Conservation (phyloP, 2,797 vertebrate species). For the Meriones psammophilus region DNA sequence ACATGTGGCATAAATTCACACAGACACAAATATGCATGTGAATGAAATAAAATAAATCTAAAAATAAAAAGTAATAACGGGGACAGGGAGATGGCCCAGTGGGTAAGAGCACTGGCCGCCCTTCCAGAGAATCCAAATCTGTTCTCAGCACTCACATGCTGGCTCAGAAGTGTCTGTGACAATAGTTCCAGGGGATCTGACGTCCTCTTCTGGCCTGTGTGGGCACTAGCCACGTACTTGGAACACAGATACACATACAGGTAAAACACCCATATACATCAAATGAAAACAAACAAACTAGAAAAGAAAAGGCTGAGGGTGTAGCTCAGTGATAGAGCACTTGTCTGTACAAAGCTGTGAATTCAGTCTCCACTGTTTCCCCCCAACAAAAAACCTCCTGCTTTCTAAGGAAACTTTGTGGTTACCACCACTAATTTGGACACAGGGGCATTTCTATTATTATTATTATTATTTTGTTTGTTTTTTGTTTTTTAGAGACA, state of each 20-base stretch:
- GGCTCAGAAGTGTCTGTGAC: neutral
- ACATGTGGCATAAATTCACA: neutral
- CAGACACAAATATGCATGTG: neutral
- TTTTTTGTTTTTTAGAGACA: neutral
- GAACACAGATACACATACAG: neutral
- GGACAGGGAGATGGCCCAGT: neutral
- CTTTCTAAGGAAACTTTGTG: neutral
- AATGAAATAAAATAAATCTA: neutral
- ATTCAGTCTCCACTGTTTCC: neutral
- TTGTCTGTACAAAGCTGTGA: neutral
- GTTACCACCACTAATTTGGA: no score
- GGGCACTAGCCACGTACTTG: neutral
- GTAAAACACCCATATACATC: neutral
- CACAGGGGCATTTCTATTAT: no score
- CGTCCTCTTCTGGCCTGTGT: neutral
- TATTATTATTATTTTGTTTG: no score
- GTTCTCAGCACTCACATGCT: neutral
- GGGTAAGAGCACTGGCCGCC: neutral
- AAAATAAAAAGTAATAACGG: neutral
- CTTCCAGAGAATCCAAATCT: neutral
- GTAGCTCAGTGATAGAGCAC: neutral
- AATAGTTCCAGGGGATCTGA: neutral
- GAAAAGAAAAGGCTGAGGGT: neutral
- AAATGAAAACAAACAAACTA: neutral
- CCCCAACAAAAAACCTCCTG: neutral